Base-by-base conservation (phyloP, 1,140 invertebrate species). In the Bombus breviceps region DNA sequence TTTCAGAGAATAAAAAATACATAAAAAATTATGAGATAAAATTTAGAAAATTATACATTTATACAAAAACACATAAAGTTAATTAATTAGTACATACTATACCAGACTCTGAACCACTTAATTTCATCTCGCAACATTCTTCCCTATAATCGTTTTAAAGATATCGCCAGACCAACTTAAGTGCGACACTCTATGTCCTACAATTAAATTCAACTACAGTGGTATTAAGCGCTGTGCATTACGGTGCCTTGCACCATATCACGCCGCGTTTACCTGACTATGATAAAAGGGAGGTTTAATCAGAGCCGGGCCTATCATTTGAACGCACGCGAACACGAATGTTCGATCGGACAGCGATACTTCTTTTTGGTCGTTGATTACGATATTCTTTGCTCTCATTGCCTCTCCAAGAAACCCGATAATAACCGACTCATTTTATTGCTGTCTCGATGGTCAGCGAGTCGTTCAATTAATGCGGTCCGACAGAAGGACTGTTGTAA, bases 331-430 rank as follows among this genome's bases (percentile, higher is more conserved):
- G 59, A 39, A 22, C 75, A n/a, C 18, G 57, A 41, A 37, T 32
- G 57, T 39, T 10, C 15, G 57, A n/a, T 37, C 9, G n/a, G 12
- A 12, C 9, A 18, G 53, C 41, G 32, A 64, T 25, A 53, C 37
- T 15, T n/a, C 53, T 39, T 57, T n/a, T 15, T 53, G 10, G 0
- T 34, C 47, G n/a, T 79, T 62, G 66, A 84, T 79, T 79, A 71
- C 71, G 59, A 69, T 79, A 73, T 53, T 53, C 41, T 39, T 83
- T 83, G 28, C 34, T 37, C 68, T 39, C 66, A 25, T 22, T 53
- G 34, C 18, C 22, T 22, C 32, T 13, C 4, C 72, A 12, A 68
- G 73, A 25, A 75, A 68, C 12, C 28, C 18, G 72, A 64, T 32
- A 69, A 69, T 72, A 41, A 41, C 37, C 69, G 25, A 75, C 10